Conservation (phyloP, 1,140 invertebrate species). For the Drosophila fuyamai region DNA sequence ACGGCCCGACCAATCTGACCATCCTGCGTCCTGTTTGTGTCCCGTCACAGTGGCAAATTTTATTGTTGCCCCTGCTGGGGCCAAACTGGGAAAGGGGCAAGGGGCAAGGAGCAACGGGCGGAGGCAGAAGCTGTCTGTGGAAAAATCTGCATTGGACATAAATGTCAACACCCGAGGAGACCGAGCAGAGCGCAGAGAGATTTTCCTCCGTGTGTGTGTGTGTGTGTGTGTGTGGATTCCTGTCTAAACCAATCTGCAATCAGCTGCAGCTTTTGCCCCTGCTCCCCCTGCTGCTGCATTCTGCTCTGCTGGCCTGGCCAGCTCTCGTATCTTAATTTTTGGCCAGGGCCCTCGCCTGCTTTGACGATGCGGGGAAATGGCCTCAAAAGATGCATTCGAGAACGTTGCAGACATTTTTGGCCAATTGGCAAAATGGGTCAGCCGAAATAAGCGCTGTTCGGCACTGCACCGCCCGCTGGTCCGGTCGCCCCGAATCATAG, state of each 20-base stretch:
- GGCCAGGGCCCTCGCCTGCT: constrained; percentile 5
- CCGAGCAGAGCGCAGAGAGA: constrained; percentile 18
- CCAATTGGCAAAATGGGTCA: constrained; percentile 78
- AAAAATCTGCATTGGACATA: constrained; percentile 83
- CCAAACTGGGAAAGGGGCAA: neutral
- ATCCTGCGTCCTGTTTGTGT: constrained; percentile 47
- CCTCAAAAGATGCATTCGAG: constrained; percentile 53
- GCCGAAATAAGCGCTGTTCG: constrained; percentile 70
- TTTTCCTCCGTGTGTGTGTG: constrained; percentile 4
- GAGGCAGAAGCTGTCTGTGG: constrained; percentile 40
- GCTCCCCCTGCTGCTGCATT: neutral
- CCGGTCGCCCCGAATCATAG: constrained; percentile 26
- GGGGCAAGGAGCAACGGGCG: neutral
- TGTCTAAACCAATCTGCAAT: constrained; percentile 78
- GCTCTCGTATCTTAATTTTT: constrained; percentile 73
- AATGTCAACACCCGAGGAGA: constrained; percentile 76
- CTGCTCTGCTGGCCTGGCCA: constrained; percentile 12
- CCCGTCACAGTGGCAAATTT: constrained; percentile 64
- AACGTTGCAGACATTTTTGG: constrained; percentile 72
- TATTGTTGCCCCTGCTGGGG: constrained; percentile 60
- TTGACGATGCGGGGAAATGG: constrained; percentile 17
- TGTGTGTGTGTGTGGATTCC: constrained; percentile 26
- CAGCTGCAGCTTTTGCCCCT: constrained; percentile 65
- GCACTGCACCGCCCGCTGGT: constrained; percentile 8
- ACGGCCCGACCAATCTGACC: constrained; percentile 14